These are phyloP conservation scores for Dryobates pubescens DNA, from an alignment of 2,797 vertebrate genomes.

Conservation along the genomic window DNA sequence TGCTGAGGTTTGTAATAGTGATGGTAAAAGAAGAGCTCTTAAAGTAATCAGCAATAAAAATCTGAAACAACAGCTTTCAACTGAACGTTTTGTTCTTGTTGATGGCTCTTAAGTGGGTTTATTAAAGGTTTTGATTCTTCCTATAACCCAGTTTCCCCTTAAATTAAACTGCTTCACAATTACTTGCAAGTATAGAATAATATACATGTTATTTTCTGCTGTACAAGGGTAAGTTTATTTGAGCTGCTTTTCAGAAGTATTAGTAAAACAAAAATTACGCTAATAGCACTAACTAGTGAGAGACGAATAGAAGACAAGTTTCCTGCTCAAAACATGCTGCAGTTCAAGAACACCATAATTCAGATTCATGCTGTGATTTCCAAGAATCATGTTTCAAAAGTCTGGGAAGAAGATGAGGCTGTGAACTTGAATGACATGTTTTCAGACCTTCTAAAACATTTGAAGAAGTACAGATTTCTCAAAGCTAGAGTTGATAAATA, in stretches of 20 bases:
- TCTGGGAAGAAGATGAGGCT: not conserved
- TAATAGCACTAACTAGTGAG: not conserved
- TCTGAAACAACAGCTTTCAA: not conserved
- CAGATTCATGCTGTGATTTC: not conserved
- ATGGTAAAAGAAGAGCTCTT: not conserved
- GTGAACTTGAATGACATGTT: not conserved
- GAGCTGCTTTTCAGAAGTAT: not conserved
- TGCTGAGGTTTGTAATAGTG: not conserved
- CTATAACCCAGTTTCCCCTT: not conserved
- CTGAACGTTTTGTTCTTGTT: not conserved
- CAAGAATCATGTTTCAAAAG: not conserved
- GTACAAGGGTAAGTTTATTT: not conserved
- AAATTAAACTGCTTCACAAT: not conserved
- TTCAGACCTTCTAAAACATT: not conserved
- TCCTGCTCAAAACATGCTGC: not conserved
- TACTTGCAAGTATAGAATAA: not conserved
- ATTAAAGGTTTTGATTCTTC: conserved; percentile 1
- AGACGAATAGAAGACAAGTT: not conserved
- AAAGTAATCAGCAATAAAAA: conserved; percentile 13
- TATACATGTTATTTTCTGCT: not conserved
- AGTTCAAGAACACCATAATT: not conserved
- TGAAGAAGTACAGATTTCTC: not conserved
- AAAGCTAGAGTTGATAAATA: not conserved
- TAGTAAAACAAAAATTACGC: not conserved
- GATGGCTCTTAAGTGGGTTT: not conserved